Percentiles rank a stretch among this genome's conserved stretches.
Evolutionary conservation across 2,113 vertebrate genomes (phyloP).

Genomic region (Odontophorus gujanensis): DNA sequence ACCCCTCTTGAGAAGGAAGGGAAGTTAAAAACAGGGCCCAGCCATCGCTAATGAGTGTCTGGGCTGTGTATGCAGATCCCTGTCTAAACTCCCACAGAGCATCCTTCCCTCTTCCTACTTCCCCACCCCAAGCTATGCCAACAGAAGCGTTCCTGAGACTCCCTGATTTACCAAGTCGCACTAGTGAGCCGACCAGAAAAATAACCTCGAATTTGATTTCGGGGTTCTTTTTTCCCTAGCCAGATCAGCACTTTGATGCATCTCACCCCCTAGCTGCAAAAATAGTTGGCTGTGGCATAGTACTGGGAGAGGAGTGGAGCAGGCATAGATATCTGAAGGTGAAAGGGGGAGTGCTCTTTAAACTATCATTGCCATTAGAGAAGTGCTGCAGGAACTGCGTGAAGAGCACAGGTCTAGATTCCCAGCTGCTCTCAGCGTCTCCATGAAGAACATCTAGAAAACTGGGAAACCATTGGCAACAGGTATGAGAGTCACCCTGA

Average conservation of each 20-base stretch:
- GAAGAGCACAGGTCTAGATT: neutral
- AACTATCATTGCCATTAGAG: neutral
- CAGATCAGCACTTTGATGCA: neutral
- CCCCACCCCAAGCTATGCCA: neutral
- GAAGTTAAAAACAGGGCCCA: neutral
- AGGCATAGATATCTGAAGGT: neutral
- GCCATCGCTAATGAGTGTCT: neutral
- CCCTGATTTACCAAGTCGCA: neutral
- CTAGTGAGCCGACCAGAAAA: conserved; percentile 7
- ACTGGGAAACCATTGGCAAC: neutral
- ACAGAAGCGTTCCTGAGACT: neutral
- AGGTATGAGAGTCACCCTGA: neutral
- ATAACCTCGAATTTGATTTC: neutral
- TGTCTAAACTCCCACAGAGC: neutral
- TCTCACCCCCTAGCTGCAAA: conserved; percentile 25
- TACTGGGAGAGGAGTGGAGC: neutral
- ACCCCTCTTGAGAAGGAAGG: neutral
- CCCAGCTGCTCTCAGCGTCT: neutral
- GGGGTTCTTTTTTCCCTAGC: neutral
- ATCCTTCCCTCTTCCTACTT: neutral
- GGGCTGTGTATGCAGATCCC: neutral
- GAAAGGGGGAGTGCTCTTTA: neutral
- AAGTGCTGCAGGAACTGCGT: neutral
- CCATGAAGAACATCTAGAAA: neutral
- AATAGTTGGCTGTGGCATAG: conserved; percentile 50